A percentile compares a stretch with the other conserved stretches of the same genome.
Conservation (phyloP, 2,888 invertebrate genomes). For the Urechis unicinctus region DNA sequence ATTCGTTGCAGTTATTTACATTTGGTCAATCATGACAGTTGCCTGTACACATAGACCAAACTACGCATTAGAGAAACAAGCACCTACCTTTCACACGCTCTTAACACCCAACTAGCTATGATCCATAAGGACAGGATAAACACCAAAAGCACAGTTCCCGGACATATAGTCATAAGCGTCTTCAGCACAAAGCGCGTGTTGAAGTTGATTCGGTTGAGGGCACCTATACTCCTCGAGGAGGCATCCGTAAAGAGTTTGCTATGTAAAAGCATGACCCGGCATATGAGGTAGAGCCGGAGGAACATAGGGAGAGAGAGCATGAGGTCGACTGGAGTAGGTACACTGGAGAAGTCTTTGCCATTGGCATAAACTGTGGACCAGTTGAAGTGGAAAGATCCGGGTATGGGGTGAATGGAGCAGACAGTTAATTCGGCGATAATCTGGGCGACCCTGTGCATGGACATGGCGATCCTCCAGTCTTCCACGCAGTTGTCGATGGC, state of each 20-base stretch:
- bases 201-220: constrained; percentile 57
- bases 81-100: constrained; percentile 93
- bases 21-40: no score
- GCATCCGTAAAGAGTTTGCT: constrained; percentile 99
- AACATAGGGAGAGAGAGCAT: constrained; percentile 98
- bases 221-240: constrained; percentile 76
- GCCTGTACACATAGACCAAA: no score
- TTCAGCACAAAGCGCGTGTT: constrained; percentile 89
- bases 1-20: no score
- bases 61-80: constrained; percentile 54
- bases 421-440: constrained; percentile 62
- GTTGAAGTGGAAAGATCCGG: constrained; percentile 21
- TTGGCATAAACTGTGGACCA: constrained; percentile 54
- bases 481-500: constrained; percentile 99
- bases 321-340: constrained; percentile 64
- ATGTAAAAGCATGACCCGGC: constrained; percentile 98
- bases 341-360: constrained; percentile 24
- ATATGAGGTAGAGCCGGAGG: constrained; percentile 96
- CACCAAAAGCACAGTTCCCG: constrained; percentile 92
- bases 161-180: constrained; percentile 99
- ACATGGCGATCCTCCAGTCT: constrained; percentile 99
- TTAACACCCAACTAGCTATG: constrained; percentile 96
- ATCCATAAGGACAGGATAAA: constrained; percentile 99
- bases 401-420: constrained; percentile 82
- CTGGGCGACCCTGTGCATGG: constrained; percentile 82